A percentile compares a stretch with the other conserved stretches of the same genome.
These are phyloP conservation scores for Bombus pyrosoma DNA, from an alignment of 1,140 invertebrate genomes.

Conservation along the genomic window DNA sequence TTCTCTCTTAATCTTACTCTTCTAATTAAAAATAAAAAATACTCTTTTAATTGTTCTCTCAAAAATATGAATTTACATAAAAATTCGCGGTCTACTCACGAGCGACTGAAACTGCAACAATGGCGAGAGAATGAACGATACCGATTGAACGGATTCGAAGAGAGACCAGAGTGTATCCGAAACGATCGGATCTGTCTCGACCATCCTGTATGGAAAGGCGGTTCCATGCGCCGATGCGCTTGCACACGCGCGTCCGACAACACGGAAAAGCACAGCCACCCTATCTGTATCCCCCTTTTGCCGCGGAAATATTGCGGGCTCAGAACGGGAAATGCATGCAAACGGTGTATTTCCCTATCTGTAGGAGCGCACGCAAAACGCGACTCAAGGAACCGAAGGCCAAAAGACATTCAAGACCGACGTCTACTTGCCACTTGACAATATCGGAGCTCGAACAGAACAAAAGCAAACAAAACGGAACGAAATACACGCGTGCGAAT, in stretches of 20 bases:
- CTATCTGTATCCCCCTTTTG: conserved; percentile 26
- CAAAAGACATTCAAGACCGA: conserved; percentile 54
- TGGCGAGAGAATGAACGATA: too few relatives aligned
- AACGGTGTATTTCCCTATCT: conserved; percentile 18
- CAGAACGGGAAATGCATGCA: conserved; percentile 45
- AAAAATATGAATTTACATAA: too few relatives aligned
- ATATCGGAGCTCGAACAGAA: conserved; percentile 42
- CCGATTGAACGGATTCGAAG: too few relatives aligned
- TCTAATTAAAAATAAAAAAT: too few relatives aligned
- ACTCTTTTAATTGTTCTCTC: too few relatives aligned
- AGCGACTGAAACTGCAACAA: too few relatives aligned
- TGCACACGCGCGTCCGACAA: not conserved
- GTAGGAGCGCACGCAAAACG: not conserved
- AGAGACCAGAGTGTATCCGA: too few relatives aligned
- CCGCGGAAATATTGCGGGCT: conserved; percentile 42
- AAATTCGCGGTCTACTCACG: too few relatives aligned
- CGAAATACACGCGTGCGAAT: conserved; percentile 2
- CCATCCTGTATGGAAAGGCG: too few relatives aligned
- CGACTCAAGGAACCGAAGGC: not conserved
- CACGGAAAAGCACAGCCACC: conserved; percentile 18
- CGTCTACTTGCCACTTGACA: conserved; percentile 61
- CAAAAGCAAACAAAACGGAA: conserved; percentile 32
- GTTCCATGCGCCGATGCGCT: too few relatives aligned
- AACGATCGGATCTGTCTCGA: too few relatives aligned
- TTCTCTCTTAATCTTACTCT: too few relatives aligned